A percentile compares a stretch with the other conserved stretches of the same genome.
Conservation (phyloP, 2,113 vertebrate genomes). For the Agelaius tricolor region DNA sequence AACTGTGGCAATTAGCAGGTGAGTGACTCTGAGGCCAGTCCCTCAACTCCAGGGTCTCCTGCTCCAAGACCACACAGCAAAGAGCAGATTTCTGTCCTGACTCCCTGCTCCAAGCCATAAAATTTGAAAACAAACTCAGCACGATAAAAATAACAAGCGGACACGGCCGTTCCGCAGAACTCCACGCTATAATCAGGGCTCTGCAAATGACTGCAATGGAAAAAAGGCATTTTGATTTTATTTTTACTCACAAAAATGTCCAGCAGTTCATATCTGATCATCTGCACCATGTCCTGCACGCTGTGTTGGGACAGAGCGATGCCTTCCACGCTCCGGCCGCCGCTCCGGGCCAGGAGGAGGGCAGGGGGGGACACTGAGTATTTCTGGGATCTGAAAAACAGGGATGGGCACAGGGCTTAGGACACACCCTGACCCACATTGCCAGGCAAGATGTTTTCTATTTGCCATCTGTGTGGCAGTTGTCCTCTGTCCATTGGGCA, state of each 20-base stretch:
- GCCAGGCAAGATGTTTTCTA: no score
- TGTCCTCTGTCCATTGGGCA: no score
- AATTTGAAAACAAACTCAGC: not conserved
- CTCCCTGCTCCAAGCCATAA: not conserved
- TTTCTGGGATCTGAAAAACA: conserved; percentile 77
- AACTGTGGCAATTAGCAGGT: not conserved
- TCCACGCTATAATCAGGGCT: not conserved
- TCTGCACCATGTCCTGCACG: conserved; percentile 66
- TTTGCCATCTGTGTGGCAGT: no score
- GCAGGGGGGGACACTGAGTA: conserved; percentile 78
- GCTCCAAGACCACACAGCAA: not conserved
- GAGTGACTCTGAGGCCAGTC: not conserved
- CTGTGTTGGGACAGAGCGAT: conserved; percentile 61
- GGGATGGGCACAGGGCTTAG: not conserved
- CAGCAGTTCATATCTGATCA: conserved; percentile 71
- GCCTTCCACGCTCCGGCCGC: conserved; percentile 49
- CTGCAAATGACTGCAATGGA: not conserved
- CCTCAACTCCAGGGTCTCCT: not conserved
- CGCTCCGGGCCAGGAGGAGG: conserved; percentile 77
- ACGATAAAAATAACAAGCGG: not conserved
- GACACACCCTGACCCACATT: no score
- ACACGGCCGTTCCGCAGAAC: not conserved
- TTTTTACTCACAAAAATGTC: conserved; percentile 82
- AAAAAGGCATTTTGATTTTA: not conserved
- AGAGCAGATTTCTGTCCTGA: not conserved